A percentile compares a stretch with the other conserved stretches of the same genome.
phyloP scores from a whole-genome alignment of 2,888 invertebrate genomes.

The Mythimna ferrago region DNA sequence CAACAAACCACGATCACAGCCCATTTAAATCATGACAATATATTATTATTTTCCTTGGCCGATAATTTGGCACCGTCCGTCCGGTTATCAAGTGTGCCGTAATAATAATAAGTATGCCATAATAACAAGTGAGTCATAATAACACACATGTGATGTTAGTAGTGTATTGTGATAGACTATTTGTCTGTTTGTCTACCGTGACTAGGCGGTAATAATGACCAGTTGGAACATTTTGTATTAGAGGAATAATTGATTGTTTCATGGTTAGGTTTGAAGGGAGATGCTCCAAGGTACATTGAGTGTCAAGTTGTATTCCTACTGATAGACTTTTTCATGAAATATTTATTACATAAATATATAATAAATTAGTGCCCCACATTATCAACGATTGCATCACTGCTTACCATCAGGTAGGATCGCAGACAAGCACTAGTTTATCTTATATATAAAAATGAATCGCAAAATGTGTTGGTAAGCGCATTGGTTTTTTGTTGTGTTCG shows the following conservation, averaged over 20 bases:
- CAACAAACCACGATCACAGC: neutral
- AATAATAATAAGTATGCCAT: slow-evolving; percentile 52
- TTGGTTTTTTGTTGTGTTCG: no score
- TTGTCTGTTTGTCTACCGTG: slow-evolving; percentile 72
- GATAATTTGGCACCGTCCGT: slow-evolving; percentile 38
- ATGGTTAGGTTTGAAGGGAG: slow-evolving; percentile 1
- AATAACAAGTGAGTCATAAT: slow-evolving; percentile 55
- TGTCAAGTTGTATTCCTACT: no score
- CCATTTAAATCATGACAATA: neutral
- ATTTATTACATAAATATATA: no score
- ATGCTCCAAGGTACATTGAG: no score
- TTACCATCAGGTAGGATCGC: no score
- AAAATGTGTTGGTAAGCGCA: no score
- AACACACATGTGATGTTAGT: neutral
- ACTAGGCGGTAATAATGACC: slow-evolving; percentile 46
- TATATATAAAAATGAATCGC: no score
- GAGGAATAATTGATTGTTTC: slow-evolving; percentile 24
- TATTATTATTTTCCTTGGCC: slow-evolving; percentile 31
- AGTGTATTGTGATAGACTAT: slow-evolving; percentile 65
- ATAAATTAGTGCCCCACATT: no score
- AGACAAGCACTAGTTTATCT: no score
- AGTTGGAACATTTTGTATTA: slow-evolving; percentile 4
- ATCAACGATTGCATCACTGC: no score
- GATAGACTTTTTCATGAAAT: no score
- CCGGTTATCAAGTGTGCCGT: slow-evolving; percentile 22